Evolutionary conservation across 2,797 vertebrate genomes (phyloP).

Genomic region (Sebastes baramenuke): DNA sequence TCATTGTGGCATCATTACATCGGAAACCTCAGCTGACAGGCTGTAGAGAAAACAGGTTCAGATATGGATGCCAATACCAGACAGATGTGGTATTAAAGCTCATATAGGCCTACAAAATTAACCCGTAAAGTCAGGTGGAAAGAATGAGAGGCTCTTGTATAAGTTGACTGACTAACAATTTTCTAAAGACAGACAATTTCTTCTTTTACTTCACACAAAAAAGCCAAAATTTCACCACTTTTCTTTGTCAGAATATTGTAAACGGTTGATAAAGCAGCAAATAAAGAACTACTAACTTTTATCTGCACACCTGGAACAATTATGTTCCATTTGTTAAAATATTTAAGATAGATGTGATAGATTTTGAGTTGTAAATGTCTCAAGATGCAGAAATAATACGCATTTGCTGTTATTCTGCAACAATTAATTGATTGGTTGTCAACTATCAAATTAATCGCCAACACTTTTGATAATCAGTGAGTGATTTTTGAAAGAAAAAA

Average conservation of each 20-base stretch:
- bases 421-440: too few species aligned
- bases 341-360: not conserved
- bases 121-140: not conserved
- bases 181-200: not conserved
- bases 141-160: not conserved
- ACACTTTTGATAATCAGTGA: too few species aligned
- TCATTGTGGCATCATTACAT: not conserved
- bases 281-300: not conserved
- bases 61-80: not conserved
- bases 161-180: not conserved
- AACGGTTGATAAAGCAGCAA: not conserved
- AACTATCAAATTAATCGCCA: too few species aligned
- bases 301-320: not conserved
- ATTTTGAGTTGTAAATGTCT: not conserved
- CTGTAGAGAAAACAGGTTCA: not conserved
- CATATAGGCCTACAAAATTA: not conserved
- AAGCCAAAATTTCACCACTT: not conserved
- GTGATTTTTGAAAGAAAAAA: too few species aligned
- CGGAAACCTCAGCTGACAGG: not conserved
- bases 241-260: not conserved
- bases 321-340: not conserved
- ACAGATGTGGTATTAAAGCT: not conserved
- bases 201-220: not conserved
- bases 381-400: not conserved
- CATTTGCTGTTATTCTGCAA: not conserved